A percentile compares a stretch with the other conserved stretches of the same genome.
These are phyloP conservation scores for Oryzias sinensis DNA, from an alignment of 2,797 vertebrate genomes.

Conservation along the genomic window DNA sequence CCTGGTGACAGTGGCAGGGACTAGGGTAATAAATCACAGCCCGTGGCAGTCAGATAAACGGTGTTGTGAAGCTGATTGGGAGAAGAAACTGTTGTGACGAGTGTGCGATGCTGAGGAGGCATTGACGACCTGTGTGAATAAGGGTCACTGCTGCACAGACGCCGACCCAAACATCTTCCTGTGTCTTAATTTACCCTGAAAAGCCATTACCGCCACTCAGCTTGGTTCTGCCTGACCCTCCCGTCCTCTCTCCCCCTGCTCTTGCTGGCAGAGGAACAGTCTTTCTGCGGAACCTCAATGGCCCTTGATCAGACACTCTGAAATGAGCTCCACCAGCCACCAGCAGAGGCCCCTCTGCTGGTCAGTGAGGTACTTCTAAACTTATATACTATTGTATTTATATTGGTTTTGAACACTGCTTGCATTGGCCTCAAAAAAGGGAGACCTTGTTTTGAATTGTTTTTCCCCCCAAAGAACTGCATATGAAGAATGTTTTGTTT, in stretches of 20 bases:
- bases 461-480: neutral
- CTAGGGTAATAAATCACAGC: conserved; percentile 74
- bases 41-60: conserved; percentile 73
- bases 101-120: conserved; percentile 57
- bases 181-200: conserved; percentile 74
- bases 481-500: neutral
- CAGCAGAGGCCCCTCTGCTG: conserved; percentile 52
- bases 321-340: conserved; percentile 61
- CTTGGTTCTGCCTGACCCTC: conserved; percentile 53
- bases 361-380: conserved; percentile 32
- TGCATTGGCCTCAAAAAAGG: neutral
- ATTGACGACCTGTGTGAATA: conserved; percentile 64
- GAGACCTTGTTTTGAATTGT: no score
- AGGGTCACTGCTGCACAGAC: conserved; percentile 65
- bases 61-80: conserved; percentile 65
- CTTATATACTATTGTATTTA: conserved; percentile 4
- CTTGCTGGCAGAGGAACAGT: conserved; percentile 23
- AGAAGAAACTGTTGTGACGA: conserved; percentile 75
- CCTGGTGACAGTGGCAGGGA: conserved; percentile 74
- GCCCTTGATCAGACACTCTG: conserved; percentile 52
- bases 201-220: conserved; percentile 69
- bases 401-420: conserved; percentile 5
- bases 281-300: conserved; percentile 54
- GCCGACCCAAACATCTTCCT: conserved; percentile 62
- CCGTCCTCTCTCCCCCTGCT: conserved; percentile 29